Conservation (phyloP, 2,797 vertebrate genomes). For the Zenarchopterus dispar region DNA sequence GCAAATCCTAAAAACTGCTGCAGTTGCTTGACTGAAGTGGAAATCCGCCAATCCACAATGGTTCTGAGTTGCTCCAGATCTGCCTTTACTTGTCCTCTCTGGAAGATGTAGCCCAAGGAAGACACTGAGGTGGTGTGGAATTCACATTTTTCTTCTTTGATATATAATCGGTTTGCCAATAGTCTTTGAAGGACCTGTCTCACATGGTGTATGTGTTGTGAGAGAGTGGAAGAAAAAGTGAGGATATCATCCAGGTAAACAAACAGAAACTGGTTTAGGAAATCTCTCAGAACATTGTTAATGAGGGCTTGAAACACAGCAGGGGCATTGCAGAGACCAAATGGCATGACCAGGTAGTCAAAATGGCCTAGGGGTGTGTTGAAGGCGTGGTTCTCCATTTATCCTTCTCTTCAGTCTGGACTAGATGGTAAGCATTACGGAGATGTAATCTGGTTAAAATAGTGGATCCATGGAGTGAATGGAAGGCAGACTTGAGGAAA, state of each 20-base stretch:
- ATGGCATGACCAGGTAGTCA: too few species aligned
- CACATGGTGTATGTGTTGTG: not conserved
- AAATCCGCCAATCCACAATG: not conserved
- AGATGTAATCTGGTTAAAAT: not conserved
- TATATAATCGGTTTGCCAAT: too few species aligned
- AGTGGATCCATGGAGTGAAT: not conserved
- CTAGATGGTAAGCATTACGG: not conserved
- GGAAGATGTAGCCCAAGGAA: not conserved
- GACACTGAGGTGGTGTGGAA: too few species aligned
- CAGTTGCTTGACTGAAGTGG: too few species aligned
- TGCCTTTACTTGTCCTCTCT: not conserved
- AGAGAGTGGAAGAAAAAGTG: not conserved
- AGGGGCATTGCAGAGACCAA: too few species aligned
- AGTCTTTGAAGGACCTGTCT: too few species aligned
- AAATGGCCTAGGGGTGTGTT: not conserved
- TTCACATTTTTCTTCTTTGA: too few species aligned
- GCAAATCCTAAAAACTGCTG: too few species aligned
- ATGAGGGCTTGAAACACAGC: too few species aligned
- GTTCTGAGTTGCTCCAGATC: not conserved
- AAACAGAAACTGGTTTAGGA: not conserved
- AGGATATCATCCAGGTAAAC: not conserved
- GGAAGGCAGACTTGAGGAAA: not conserved
- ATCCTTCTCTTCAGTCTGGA: not conserved
- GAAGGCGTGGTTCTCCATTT: not conserved
- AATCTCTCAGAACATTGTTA: too few species aligned